Percentiles rank a stretch among this genome's conserved stretches.
phyloP scores from a whole-genome alignment of 2,113 vertebrate species.

The Caranx ignobilis region DNA sequence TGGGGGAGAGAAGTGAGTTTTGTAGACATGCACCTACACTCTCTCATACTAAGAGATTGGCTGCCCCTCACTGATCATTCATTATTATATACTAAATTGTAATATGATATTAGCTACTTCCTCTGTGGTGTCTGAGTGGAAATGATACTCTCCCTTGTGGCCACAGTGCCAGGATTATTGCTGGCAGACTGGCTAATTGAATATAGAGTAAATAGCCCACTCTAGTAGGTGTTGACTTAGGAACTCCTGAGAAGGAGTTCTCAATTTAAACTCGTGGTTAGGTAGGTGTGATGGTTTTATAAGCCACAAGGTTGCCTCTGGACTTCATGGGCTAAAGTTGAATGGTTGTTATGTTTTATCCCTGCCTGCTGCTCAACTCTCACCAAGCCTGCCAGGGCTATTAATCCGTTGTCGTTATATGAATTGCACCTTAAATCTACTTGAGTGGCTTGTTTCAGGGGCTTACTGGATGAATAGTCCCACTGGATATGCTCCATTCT shows the following conservation, averaged over 20 bases:
- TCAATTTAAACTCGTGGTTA: slow-evolving; percentile 11
- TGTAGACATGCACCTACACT: not conserved
- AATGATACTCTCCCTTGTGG: slow-evolving; percentile 54
- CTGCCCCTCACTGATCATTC: slow-evolving; percentile 30
- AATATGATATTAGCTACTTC: slow-evolving; percentile 62
- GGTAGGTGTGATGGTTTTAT: not conserved
- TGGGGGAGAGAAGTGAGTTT: not conserved
- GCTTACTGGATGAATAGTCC: slow-evolving; percentile 10
- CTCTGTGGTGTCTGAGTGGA: slow-evolving; percentile 61
- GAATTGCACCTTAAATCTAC: slow-evolving; percentile 16
- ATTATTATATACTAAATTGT: slow-evolving; percentile 51
- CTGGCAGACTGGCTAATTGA: slow-evolving; percentile 55
- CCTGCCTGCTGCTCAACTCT: not conserved
- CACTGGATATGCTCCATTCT: not conserved
- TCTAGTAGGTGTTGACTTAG: slow-evolving; percentile 31
- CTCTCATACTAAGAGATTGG: slow-evolving; percentile 3
- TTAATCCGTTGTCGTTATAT: slow-evolving; percentile 18
- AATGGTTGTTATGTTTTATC: not conserved
- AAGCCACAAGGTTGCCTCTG: not conserved
- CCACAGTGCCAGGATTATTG: slow-evolving; percentile 51
- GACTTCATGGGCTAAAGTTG: not conserved
- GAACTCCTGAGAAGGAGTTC: slow-evolving; percentile 21
- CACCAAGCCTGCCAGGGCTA: slow-evolving; percentile 5
- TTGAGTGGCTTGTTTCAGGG: slow-evolving; percentile 5
- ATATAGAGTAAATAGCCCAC: slow-evolving; percentile 28